A percentile compares a stretch with the other conserved stretches of the same genome.
phyloP scores from a whole-genome alignment of 2,797 vertebrate species.

The Danionella dracula region DNA sequence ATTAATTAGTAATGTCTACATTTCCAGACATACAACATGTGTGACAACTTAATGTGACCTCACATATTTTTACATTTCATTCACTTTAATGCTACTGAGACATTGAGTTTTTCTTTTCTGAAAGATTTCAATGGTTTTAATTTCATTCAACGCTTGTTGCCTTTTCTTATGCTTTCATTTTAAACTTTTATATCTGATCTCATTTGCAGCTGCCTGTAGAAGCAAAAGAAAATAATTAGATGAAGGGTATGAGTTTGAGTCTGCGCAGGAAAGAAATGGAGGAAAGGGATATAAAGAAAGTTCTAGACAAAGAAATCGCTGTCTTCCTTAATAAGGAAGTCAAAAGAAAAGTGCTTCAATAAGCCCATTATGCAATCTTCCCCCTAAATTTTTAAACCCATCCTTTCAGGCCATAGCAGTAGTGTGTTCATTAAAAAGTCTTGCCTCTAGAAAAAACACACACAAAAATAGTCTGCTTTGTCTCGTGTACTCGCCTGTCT shows the following conservation, averaged over 20 bases:
- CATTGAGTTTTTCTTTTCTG: no score
- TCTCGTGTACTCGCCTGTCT: background rate
- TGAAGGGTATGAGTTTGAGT: background rate
- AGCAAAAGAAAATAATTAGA: background rate
- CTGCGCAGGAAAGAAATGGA: background rate
- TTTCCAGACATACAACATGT: no score
- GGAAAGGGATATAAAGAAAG: background rate
- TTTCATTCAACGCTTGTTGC: background rate
- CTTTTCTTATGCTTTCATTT: background rate
- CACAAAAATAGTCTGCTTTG: constrained; percentile 22
- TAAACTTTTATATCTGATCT: background rate
- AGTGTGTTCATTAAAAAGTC: constrained; percentile 20
- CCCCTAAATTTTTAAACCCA: background rate
- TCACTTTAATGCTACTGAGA: no score
- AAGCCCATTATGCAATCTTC: background rate
- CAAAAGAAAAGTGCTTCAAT: constrained; percentile 5
- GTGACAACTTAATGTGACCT: no score
- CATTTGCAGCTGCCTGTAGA: background rate
- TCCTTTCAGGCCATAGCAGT: constrained; percentile 5
- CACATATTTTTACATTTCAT: no score
- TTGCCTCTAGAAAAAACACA: background rate
- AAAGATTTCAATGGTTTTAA: no score
- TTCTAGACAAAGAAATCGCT: background rate
- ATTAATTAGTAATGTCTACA: no score
- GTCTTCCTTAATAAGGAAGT: background rate